These are phyloP conservation scores for Sarcophaga variegata DNA, from an alignment of 2,888 invertebrate species.

Conservation along the genomic window DNA sequence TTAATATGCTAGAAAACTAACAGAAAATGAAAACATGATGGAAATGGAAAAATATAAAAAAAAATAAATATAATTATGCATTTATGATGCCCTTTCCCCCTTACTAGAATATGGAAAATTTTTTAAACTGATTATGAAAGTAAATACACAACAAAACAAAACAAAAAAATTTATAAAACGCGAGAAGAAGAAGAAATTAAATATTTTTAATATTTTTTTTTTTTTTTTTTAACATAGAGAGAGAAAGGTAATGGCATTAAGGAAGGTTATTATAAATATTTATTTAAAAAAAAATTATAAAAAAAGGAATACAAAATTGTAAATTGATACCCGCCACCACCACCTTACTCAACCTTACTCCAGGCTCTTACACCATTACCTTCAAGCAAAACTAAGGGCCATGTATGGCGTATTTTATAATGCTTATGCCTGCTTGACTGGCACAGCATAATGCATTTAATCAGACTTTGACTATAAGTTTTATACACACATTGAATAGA, in stretches of 20 bases:
- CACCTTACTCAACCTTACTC: not conserved
- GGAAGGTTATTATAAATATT: conserved; percentile 4
- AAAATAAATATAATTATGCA: not conserved
- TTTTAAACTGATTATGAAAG: not conserved
- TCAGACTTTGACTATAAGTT: conserved; percentile 29
- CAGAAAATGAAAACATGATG: not conserved
- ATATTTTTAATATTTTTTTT: not conserved
- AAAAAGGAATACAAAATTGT: conserved; percentile 1
- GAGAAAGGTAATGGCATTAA: not conserved
- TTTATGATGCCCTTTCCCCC: not conserved
- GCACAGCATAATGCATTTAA: conserved; percentile 26
- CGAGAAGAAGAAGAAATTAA: not conserved
- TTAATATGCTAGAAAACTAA: not conserved
- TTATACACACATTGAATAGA: conserved; percentile 41
- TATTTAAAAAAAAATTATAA: not conserved
- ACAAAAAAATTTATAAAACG: no score
- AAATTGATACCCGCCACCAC: conserved; percentile 39
- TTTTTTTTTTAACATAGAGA: not conserved
- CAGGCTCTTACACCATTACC: not conserved
- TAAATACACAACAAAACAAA: no score
- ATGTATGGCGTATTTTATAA: no score
- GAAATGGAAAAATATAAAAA: conserved; percentile 17
- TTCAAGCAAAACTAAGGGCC: not conserved
- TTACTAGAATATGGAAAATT: not conserved
- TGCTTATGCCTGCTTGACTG: not conserved